Conservation (phyloP, 2,797 vertebrate genomes). For the Poeciliopsis infans region DNA sequence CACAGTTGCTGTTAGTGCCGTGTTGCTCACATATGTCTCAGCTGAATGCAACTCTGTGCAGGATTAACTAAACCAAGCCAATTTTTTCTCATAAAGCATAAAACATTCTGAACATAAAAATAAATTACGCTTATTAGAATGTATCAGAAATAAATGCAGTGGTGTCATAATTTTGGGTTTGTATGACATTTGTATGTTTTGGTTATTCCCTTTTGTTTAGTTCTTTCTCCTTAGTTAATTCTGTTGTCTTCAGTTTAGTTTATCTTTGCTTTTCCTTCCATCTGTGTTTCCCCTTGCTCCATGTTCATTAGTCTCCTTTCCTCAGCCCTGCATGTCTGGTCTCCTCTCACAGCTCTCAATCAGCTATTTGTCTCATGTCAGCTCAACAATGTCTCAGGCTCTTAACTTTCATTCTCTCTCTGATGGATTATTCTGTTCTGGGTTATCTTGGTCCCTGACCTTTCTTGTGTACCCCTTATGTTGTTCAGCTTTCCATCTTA, state of each 20-base stretch:
- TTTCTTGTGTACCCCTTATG: too few relatives aligned
- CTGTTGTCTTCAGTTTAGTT: neutral
- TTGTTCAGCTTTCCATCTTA: too few relatives aligned
- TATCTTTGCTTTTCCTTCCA: neutral
- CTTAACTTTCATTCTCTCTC: too few relatives aligned
- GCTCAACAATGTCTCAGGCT: too few relatives aligned
- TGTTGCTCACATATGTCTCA: conserved; percentile 12
- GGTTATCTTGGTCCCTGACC: too few relatives aligned
- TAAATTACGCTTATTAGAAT: neutral
- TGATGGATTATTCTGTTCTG: too few relatives aligned
- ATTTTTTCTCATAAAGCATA: neutral
- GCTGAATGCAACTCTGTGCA: conserved; percentile 44
- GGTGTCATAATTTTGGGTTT: neutral
- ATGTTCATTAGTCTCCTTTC: neutral
- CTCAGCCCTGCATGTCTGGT: too few relatives aligned
- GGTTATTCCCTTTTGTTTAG: neutral
- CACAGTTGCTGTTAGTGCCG: conserved; percentile 15
- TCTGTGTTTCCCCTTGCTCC: neutral
- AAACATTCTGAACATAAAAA: neutral
- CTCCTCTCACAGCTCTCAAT: too few relatives aligned
- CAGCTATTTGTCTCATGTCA: too few relatives aligned
- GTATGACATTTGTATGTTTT: neutral
- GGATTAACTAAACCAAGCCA: neutral
- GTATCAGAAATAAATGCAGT: neutral
- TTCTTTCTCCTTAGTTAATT: neutral